Conservation (phyloP, 2,797 vertebrate species). For the Hoplostethus mediterraneus region DNA sequence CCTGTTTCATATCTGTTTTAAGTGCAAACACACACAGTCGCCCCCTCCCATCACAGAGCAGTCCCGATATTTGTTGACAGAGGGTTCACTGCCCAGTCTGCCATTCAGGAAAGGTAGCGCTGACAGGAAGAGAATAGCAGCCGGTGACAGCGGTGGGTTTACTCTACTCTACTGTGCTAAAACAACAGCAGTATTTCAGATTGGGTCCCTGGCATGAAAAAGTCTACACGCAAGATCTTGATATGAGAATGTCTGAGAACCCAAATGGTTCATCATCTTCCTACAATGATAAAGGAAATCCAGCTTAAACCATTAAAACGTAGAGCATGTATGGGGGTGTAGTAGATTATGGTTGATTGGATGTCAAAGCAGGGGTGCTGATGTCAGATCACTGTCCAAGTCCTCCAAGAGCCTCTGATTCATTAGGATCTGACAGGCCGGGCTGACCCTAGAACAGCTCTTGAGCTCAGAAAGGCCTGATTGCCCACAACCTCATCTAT, state of each 20-base stretch:
- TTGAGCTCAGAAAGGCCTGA: neutral
- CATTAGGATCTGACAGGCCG: neutral
- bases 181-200: too few species aligned
- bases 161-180: too few species aligned
- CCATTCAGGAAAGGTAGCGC: conserved; percentile 18
- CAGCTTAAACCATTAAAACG: neutral
- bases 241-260: too few species aligned
- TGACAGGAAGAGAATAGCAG: conserved; percentile 45
- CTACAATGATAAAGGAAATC: neutral
- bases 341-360: conserved; percentile 30
- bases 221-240: too few species aligned
- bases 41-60: conserved; percentile 17
- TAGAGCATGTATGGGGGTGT: neutral
- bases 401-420: conserved; percentile 7
- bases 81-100: conserved; percentile 34
- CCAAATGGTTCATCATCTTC: too few species aligned
- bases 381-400: conserved; percentile 17
- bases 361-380: neutral
- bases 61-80: conserved; percentile 56
- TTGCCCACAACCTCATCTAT: neutral
- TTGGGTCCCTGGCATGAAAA: too few species aligned
- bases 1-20: conserved; percentile 45
- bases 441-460: neutral
- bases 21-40: conserved; percentile 54
- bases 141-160: conserved; percentile 10